Base-by-base conservation (phyloP, 2,113 vertebrate species). In the Hydrolagus affinis region DNA sequence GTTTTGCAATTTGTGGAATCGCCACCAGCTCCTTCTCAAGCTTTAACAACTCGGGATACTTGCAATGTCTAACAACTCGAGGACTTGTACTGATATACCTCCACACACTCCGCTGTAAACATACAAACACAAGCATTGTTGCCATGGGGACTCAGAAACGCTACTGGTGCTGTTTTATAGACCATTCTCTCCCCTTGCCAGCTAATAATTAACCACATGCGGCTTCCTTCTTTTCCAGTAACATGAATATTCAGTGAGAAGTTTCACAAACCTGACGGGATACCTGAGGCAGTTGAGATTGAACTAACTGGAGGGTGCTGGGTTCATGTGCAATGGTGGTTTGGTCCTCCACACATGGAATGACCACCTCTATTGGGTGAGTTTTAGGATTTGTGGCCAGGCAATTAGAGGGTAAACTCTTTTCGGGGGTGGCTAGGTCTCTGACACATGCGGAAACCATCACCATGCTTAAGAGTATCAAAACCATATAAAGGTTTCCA, bases 171-270 rank as follows among this genome's bases (percentile, higher is more conserved):
- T 21, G 56, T 75, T n/a, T 75, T 21, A 44, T 19, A 56, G 7
- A 19, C 56, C 30, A 75, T 19, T 12, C 73, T 44, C 32, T 56
- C 32, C 9, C 15, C 9, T 75, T 75, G 14, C 73, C 32, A 19
- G 73, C 73, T 15, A 21, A 56, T 56, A 28, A 19, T 44, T 28
- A 75, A 75, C 32, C 21, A 30, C 30, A 44, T 75, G 30, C 73
- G 44, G 73, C 73, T 75, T 56, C 73, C 73, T 56, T 32, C 73
- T 21, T 32, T 30, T 75, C 17, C 11, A 44, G 15, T 75, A 44
- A 19, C 19, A 75, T 56, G 73, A 75, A 75, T 75, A 56, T 75
- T 75, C 32, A 75, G 32, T 75, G 21, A 75, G 44, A 44, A 44
- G 17, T 14, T 72, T 72, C 70, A 72, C 70, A 28, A 19, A 56